A percentile compares a stretch with the other conserved stretches of the same genome.
Conservation (phyloP, 2,888 invertebrate species). For the Leucophenga maculata region DNA sequence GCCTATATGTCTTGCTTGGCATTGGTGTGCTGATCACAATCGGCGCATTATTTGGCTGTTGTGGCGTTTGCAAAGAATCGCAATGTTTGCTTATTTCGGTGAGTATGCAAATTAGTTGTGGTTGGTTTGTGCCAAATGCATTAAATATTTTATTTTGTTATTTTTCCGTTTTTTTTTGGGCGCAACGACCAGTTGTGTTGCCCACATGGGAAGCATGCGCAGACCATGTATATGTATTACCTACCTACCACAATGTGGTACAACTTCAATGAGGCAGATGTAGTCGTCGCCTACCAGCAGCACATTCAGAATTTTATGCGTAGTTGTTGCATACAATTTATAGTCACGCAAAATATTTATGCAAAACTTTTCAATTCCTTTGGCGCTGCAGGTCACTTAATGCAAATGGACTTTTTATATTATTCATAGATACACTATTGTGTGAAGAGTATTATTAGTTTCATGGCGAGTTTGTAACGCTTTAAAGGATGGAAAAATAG, state of each 20-base stretch:
- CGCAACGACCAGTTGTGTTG: constrained; percentile 13
- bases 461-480: no score
- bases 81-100: constrained; percentile 84
- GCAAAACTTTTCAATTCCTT: neutral
- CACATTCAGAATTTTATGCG: neutral
- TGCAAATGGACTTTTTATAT: constrained; percentile 7
- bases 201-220: neutral
- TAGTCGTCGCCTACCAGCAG: neutral
- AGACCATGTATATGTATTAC: no score
- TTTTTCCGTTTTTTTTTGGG: constrained; percentile 12
- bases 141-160: neutral
- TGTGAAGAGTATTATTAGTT: no score
- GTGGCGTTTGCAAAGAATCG: constrained; percentile 85
- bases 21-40: constrained; percentile 82
- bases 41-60: constrained; percentile 87
- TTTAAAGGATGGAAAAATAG: no score
- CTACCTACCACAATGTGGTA: no score
- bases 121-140: constrained; percentile 30
- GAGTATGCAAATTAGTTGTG: constrained; percentile 66
- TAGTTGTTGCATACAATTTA: neutral
- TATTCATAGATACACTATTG: neutral
- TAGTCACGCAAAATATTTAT: constrained; percentile 11
- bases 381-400: neutral
- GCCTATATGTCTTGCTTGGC: constrained; percentile 81
- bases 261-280: no score